Percentiles rank a stretch among this genome's conserved stretches.
These are phyloP conservation scores for Carabus problematicus DNA, from an alignment of 2,888 invertebrate species.

Conservation along the genomic window DNA sequence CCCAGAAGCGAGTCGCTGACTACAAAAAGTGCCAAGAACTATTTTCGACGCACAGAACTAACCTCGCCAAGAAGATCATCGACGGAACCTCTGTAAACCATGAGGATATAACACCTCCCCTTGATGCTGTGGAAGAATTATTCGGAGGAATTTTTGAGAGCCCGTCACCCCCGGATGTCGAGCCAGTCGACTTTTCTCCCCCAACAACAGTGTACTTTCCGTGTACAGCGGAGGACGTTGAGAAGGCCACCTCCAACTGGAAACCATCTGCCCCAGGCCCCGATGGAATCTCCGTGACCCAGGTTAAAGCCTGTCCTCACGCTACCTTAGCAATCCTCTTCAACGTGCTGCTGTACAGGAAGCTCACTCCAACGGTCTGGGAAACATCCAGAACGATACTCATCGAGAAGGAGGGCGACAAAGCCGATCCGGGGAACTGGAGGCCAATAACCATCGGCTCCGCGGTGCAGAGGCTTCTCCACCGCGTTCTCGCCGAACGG, in stretches of 20 bases:
- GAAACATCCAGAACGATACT: conserved; percentile 36
- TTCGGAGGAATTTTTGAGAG: conserved; percentile 26
- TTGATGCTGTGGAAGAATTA: conserved; percentile 30
- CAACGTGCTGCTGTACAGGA: conserved; percentile 38
- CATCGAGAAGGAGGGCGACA: conserved; percentile 41
- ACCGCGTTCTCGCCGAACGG: conserved; percentile 45
- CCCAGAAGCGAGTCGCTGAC: conserved; percentile 21
- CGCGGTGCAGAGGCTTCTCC: conserved; percentile 48
- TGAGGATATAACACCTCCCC: conserved; percentile 12
- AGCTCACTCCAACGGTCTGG: conserved; percentile 40
- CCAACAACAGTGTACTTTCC: not conserved
- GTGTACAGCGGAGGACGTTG: conserved; percentile 11
- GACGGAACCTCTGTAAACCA: conserved; percentile 24
- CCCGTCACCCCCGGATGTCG: conserved; percentile 25
- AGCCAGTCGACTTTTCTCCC: not conserved
- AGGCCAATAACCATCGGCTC: conserved; percentile 18
- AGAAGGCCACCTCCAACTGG: too few species aligned
- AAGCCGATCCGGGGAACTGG: not conserved
- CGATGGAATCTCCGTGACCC: conserved; percentile 22
- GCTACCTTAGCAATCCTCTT: conserved; percentile 35
- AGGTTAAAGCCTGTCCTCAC: conserved; percentile 7
- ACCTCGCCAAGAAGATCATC: conserved; percentile 37
- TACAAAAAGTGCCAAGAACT: conserved; percentile 46
- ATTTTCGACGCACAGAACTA: conserved; percentile 30
- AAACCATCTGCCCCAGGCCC: conserved; percentile 29